Evolutionary conservation across 2,888 invertebrate species (phyloP).

Genomic region (Vesta saturnalis): DNA sequence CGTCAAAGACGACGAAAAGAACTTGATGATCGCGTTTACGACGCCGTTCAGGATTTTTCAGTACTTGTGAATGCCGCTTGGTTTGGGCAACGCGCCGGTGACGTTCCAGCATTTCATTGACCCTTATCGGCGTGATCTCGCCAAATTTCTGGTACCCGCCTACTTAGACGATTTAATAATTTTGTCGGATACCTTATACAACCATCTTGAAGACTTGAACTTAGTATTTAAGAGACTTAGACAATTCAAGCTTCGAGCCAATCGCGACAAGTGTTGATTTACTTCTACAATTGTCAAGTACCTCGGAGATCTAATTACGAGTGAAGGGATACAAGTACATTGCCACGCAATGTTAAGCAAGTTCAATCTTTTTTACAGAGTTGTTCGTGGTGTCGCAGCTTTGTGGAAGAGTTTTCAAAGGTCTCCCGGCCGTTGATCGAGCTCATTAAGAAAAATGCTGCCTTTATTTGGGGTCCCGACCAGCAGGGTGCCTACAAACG

Average conservation of each 20-base stretch:
- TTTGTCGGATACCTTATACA: not conserved
- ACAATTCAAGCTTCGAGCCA: not conserved
- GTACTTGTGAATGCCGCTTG: not conserved
- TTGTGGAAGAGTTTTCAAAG: too few relatives aligned
- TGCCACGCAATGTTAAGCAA: too few relatives aligned
- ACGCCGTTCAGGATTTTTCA: not conserved
- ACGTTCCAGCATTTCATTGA: too few relatives aligned
- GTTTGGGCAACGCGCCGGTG: not conserved
- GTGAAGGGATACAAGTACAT: too few relatives aligned
- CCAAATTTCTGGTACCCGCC: not conserved
- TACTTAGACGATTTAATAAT: not conserved
- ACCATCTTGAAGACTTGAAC: not conserved
- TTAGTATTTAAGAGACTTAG: not conserved
- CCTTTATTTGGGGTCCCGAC: too few relatives aligned
- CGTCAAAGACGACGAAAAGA: too few relatives aligned
- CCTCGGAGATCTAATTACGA: not conserved
- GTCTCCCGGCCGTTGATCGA: too few relatives aligned
- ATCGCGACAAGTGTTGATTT: not conserved
- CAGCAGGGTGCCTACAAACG: too few relatives aligned
- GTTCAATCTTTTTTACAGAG: too few relatives aligned
- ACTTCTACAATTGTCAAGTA: not conserved
- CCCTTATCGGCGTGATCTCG: not conserved
- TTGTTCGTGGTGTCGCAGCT: too few relatives aligned
- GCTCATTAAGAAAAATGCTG: too few relatives aligned
- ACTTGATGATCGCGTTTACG: not conserved